These are phyloP conservation scores for Ormyrus thymus DNA, from an alignment of 2,888 invertebrate genomes.

Conservation along the genomic window DNA sequence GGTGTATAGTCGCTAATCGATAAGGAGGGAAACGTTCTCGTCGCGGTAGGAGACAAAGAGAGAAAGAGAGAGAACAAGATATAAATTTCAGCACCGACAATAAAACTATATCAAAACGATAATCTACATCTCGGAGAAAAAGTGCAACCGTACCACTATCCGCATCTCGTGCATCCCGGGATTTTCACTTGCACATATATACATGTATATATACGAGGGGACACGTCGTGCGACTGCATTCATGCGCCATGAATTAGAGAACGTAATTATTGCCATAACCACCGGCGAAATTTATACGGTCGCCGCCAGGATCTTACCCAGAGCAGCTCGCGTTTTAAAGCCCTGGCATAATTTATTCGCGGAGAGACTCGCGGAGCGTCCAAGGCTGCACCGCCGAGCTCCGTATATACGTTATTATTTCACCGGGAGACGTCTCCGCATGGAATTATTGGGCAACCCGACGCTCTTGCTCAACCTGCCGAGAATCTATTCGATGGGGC, in stretches of 20 bases:
- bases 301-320: conserved; percentile 32
- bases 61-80: conserved; percentile 57
- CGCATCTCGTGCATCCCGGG: not conserved
- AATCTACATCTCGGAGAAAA: too few species aligned
- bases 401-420: conserved; percentile 31
- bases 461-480: not conserved
- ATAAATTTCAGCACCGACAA: conserved; percentile 72
- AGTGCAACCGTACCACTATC: too few species aligned
- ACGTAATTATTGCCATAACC: conserved; percentile 48
- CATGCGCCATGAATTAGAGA: conserved; percentile 37
- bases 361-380: too few species aligned
- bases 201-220: not conserved
- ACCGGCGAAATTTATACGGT: conserved; percentile 47
- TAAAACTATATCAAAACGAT: too few species aligned
- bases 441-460: conserved; percentile 29
- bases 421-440: conserved; percentile 17
- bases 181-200: conserved; percentile 9
- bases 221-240: conserved; percentile 8
- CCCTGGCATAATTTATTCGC: conserved; percentile 37
- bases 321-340: conserved; percentile 15
- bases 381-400: not conserved
- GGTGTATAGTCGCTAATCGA: not conserved
- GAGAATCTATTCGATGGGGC: not conserved
- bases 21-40: too few species aligned
- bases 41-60: conserved; percentile 2